These are phyloP conservation scores for Drosophila albomicans DNA, from an alignment of 1,140 invertebrate genomes.

Conservation along the genomic window DNA sequence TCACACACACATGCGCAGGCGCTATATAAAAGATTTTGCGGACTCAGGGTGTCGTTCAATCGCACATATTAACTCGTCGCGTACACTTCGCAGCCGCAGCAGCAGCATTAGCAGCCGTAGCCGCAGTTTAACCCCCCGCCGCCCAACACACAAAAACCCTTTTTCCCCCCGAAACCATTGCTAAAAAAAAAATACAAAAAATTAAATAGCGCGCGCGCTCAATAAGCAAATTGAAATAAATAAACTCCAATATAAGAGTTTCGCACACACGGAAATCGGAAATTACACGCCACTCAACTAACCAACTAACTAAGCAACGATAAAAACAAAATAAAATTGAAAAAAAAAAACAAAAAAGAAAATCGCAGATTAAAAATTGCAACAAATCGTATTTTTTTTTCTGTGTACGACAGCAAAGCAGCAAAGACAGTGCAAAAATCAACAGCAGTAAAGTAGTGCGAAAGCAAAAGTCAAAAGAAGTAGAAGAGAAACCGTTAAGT, in stretches of 20 bases:
- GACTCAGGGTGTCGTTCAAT: constrained; percentile 43
- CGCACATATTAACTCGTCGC: constrained; percentile 58
- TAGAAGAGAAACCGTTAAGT: constrained; percentile 26
- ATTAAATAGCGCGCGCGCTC: constrained; percentile 29
- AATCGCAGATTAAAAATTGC: constrained; percentile 25
- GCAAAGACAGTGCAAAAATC: neutral
- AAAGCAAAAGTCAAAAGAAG: constrained; percentile 34
- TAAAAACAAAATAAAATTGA: constrained; percentile 11
- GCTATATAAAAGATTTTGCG: constrained; percentile 51
- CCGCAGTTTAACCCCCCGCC: constrained; percentile 29
- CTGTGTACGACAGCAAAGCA: constrained; percentile 14
- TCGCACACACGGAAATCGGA: constrained; percentile 6
- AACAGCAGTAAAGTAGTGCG: constrained; percentile 22
- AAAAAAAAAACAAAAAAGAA: constrained; percentile 2
- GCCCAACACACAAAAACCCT: constrained; percentile 11
- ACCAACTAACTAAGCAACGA: constrained; percentile 39
- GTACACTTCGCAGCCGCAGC: constrained; percentile 53
- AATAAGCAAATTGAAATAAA: constrained; percentile 12
- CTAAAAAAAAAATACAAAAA: too few species aligned
- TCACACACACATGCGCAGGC: constrained; percentile 34
- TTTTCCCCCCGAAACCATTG: constrained; percentile 14
- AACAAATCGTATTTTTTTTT: constrained; percentile 42
- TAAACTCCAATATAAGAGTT: neutral
- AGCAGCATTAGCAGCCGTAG: constrained; percentile 31
- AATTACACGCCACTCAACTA: constrained; percentile 9